Evolutionary conservation across 2,888 invertebrate species (phyloP), one percentile per base, ranked within the genome.

Genomic region (Bimastos eiseni): DNA sequence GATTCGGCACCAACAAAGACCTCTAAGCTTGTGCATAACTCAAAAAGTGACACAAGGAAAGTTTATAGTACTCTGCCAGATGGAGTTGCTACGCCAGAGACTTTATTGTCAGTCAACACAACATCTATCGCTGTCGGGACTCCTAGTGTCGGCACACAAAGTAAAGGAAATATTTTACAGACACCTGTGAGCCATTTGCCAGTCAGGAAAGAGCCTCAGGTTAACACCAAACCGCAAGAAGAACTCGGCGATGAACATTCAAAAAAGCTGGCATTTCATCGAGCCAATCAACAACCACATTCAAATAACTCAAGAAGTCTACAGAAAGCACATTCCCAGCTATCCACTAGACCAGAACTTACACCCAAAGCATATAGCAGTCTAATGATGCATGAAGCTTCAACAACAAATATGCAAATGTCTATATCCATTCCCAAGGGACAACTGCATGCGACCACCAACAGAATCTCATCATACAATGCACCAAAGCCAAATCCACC

Each of bases 11-110:
- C n/a, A 1, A 70, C 4, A n/a, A 70, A 70, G 11, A 70, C 30
- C n/a, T 70, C 70, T n/a, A 70, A n/a, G 11, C 11, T 70, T 30
- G 70, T 70, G 70, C 30, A 70, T 13, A 4, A 70, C 17, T 70
- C 70, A 70, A 70, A 70, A 70, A n/a, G n/a, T 70, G n/a, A 70
- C 70, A 70, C 70, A 70, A 30, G n/a, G n/a, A 70, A 70, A n/a
- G 70, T 70, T 30, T 15, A 70, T n/a, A 70, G 70, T n/a, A 30
- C 70, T 70, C 70, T 70, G 70, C 70, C 70, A 70, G 70, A 70
- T n/a, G 70, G 30, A 11, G 11, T 70, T 6, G 30, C n/a, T 70
- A 70, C 30, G 30, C 70, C 30, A 8, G 70, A n/a, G n/a, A 70
- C 30, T 70, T 70, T 70, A 70, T 70, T n/a, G n/a, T 70, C 70